These are phyloP conservation scores for Hippocampus abdominalis DNA, from an alignment of 2,113 vertebrate species.

Conservation along the genomic window DNA sequence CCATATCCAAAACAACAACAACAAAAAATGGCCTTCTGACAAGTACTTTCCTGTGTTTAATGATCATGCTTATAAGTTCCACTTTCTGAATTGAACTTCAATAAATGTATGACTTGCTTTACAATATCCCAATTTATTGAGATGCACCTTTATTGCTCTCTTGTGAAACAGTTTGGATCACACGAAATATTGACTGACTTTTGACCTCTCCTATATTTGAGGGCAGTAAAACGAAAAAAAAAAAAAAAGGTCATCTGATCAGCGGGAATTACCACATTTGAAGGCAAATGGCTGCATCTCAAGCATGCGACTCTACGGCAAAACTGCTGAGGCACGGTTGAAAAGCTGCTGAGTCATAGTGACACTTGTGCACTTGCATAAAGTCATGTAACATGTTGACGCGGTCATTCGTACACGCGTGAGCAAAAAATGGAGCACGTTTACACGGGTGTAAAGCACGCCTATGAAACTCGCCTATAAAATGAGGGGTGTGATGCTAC, in stretches of 20 bases:
- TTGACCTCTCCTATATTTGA: not conserved
- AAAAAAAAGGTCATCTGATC: not conserved
- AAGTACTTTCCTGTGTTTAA: no score
- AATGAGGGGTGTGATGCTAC: not conserved
- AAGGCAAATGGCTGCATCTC: constrained; percentile 4
- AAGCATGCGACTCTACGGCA: constrained; percentile 14
- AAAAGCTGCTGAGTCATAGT: constrained; percentile 27
- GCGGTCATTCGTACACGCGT: not conserved
- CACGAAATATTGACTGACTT: not conserved
- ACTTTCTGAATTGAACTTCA: no score
- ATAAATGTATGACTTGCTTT: no score
- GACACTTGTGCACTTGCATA: not conserved
- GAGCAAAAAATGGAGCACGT: not conserved
- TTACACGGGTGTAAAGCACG: not conserved
- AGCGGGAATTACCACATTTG: not conserved
- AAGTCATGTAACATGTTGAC: not conserved
- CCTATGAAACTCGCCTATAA: not conserved
- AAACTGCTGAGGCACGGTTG: constrained; percentile 34
- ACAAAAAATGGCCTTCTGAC: no score
- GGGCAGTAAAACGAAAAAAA: not conserved
- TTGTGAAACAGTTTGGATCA: no score
- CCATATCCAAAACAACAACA: no score
- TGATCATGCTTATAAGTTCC: no score
- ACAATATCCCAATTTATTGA: no score
- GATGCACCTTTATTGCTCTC: no score